A percentile compares a stretch with the other conserved stretches of the same genome.
phyloP scores from a whole-genome alignment of 2,888 invertebrate genomes.

The Caenorhabditis sp. region DNA sequence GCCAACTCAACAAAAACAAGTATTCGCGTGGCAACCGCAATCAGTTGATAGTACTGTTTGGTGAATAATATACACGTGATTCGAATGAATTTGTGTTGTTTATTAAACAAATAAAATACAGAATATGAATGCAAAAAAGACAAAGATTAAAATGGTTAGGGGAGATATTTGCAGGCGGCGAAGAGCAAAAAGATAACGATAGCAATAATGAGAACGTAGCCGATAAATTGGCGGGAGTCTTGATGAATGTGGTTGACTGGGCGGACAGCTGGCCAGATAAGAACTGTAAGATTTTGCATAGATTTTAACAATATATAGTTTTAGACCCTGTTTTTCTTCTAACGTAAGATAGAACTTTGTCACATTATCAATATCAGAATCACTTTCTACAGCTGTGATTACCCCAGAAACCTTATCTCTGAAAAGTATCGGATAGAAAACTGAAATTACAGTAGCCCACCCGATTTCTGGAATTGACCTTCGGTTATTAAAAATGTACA shows the following conservation, averaged over 20 bases:
- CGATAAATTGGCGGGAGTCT: slow-evolving; percentile 52
- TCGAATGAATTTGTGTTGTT: not conserved
- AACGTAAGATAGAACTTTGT: not conserved
- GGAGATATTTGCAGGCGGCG: slow-evolving; percentile 56
- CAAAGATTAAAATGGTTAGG: slow-evolving; percentile 17
- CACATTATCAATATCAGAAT: too few species aligned
- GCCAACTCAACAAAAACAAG: slow-evolving; percentile 29
- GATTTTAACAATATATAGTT: not conserved
- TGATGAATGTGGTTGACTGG: slow-evolving; percentile 53
- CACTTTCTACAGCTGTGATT: too few species aligned
- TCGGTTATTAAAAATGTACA: too few species aligned
- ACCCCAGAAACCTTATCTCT: too few species aligned
- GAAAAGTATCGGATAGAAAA: too few species aligned
- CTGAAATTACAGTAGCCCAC: too few species aligned
- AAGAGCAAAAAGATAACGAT: slow-evolving; percentile 55
- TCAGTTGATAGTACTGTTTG: slow-evolving; percentile 5
- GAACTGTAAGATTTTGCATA: slow-evolving; percentile 27
- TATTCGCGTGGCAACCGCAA: slow-evolving; percentile 39
- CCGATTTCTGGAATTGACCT: too few species aligned
- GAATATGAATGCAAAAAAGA: not conserved
- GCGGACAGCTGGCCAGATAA: slow-evolving; percentile 56
- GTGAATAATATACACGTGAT: not conserved
- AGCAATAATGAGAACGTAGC: slow-evolving; percentile 55
- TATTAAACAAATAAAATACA: not conserved
- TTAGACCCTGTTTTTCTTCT: not conserved